phyloP scores from a whole-genome alignment of 2,797 vertebrate species.

The Gallinago nigripennis region DNA sequence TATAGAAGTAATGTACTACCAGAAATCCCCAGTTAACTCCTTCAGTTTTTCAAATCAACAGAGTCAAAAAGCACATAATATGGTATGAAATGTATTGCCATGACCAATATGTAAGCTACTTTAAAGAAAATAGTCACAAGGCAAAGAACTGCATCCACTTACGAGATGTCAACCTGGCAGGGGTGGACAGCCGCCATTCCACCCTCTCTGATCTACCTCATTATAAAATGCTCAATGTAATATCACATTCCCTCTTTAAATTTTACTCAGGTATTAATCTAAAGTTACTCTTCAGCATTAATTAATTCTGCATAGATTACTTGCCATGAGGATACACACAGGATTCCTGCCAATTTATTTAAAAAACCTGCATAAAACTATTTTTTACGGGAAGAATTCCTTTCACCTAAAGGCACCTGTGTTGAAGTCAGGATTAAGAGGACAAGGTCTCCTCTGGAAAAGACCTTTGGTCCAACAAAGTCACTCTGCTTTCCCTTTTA shows the following conservation, averaged over 20 bases:
- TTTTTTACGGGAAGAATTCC: not conserved
- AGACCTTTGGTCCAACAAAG: not conserved
- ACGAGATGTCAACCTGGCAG: accelerated
- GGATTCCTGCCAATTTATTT: not conserved
- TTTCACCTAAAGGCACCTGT: not conserved
- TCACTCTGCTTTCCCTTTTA: not conserved
- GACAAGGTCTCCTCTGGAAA: not conserved
- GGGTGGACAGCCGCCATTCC: not conserved
- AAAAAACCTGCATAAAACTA: not conserved
- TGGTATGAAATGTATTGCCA: not conserved
- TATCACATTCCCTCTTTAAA: not conserved
- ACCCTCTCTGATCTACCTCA: not conserved
- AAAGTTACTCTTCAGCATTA: not conserved
- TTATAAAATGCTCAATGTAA: not conserved
- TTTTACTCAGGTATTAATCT: not conserved
- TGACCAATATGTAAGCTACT: not conserved
- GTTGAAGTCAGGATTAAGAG: not conserved
- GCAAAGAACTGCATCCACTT: not conserved
- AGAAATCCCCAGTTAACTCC: not conserved
- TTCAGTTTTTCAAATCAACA: not conserved
- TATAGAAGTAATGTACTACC: not conserved
- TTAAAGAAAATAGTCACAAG: not conserved
- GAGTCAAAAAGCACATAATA: not conserved
- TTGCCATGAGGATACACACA: not conserved
- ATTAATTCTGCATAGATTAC: not conserved